phyloP scores from a whole-genome alignment of 2,888 invertebrate species.

The Pristionchus exspectatus region DNA sequence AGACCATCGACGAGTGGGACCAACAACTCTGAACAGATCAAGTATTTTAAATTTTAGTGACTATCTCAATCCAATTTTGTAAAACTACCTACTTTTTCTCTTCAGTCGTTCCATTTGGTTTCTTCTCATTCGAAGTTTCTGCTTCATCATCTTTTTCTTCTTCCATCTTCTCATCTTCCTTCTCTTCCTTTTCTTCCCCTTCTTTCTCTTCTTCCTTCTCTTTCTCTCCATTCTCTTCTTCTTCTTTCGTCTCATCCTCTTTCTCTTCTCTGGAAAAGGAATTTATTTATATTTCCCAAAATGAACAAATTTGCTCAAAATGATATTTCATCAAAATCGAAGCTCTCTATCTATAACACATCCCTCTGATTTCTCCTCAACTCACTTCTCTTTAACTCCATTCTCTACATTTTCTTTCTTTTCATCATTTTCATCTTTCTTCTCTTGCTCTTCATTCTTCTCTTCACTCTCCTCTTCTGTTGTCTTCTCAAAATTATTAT shows the following conservation, averaged over 20 bases:
- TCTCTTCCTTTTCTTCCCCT: not conserved
- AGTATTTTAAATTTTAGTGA: not conserved
- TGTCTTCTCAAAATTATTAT: constrained; percentile 43
- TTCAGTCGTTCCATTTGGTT: not conserved
- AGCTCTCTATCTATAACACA: not conserved
- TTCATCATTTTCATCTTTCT: constrained; percentile 21
- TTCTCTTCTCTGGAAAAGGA: not conserved
- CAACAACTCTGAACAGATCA: not conserved
- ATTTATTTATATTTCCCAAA: not conserved
- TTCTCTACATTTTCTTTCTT: constrained; percentile 33
- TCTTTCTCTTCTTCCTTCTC: not conserved
- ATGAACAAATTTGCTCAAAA: not conserved
- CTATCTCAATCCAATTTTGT: not conserved
- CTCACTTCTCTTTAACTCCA: constrained; percentile 18
- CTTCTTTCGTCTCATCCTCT: constrained; percentile 27
- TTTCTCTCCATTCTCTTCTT: constrained; percentile 23
- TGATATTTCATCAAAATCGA: not conserved
- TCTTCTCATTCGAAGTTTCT: not conserved
- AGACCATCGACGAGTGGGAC: not conserved
- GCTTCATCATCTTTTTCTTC: constrained; percentile 6
- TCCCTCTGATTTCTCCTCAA: not conserved
- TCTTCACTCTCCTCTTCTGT: constrained; percentile 57
- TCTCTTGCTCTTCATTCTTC: constrained; percentile 52
- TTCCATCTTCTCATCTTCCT: not conserved
- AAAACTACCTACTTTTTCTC: not conserved